Conservation (phyloP, 2,888 invertebrate species). For the Torymus tubicola region DNA sequence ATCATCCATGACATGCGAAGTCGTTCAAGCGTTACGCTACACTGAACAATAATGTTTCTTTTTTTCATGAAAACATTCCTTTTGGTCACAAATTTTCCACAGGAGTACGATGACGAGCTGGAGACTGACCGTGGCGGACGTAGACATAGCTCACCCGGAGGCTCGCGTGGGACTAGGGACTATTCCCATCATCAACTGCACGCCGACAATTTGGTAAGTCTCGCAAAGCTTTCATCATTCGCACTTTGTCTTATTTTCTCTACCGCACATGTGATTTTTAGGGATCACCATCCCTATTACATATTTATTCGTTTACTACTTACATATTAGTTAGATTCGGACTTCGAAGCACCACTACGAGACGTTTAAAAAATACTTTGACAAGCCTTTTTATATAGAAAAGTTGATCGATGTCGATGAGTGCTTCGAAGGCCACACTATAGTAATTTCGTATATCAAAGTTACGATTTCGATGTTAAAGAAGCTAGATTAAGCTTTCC, state of each 20-base stretch:
- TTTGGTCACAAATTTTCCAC: slow-evolving; percentile 58
- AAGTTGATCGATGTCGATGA: not conserved
- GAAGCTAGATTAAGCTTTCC: slow-evolving; percentile 24
- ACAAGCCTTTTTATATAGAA: too few relatives aligned
- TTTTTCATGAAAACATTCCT: slow-evolving; percentile 7
- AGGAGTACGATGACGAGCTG: slow-evolving; percentile 86
- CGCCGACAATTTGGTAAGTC: slow-evolving; percentile 76
- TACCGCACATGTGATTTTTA: slow-evolving; percentile 35
- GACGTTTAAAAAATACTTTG: too few relatives aligned
- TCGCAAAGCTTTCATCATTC: not conserved
- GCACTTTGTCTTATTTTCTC: not conserved
- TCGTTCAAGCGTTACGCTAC: not conserved
- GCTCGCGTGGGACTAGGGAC: slow-evolving; percentile 81
- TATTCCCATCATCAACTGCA: slow-evolving; percentile 72
- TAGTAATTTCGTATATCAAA: slow-evolving; percentile 19
- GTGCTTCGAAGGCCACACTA: not conserved
- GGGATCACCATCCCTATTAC: slow-evolving; percentile 11
- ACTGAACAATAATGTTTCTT: not conserved
- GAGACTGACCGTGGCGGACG: slow-evolving; percentile 81
- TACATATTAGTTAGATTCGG: not conserved
- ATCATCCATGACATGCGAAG: not conserved
- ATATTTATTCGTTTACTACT: slow-evolving; percentile 5
- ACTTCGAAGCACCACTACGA: not conserved
- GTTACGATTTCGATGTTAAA: slow-evolving; percentile 43
- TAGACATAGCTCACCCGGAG: slow-evolving; percentile 85